phyloP scores from a whole-genome alignment of 2,888 invertebrate genomes.

The Eupithecia dodoneata region DNA sequence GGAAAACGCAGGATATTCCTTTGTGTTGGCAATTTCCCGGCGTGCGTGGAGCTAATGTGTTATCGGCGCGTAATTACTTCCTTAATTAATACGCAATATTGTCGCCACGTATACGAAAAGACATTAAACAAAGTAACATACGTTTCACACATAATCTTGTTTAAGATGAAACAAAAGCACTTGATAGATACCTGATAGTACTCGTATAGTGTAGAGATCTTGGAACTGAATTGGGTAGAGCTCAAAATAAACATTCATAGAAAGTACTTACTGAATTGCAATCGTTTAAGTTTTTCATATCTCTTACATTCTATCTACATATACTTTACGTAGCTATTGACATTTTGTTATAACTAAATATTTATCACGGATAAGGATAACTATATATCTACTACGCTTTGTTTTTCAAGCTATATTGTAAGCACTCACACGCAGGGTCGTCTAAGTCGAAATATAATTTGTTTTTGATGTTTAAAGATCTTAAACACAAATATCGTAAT shows the following conservation, averaged over 20 bases:
- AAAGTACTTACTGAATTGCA: not conserved
- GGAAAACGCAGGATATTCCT: conserved; percentile 84
- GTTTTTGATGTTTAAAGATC: conserved; percentile 1
- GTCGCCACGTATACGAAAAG: conserved; percentile 42
- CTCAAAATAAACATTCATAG: too few relatives aligned
- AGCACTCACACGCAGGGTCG: too few relatives aligned
- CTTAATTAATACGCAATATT: conserved; percentile 83
- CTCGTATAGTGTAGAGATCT: not conserved
- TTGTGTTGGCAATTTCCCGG: conserved; percentile 82
- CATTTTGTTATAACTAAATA: not conserved
- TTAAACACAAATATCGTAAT: conserved; percentile 11
- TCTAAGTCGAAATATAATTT: not conserved
- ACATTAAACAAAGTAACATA: not conserved
- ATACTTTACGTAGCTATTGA: not conserved
- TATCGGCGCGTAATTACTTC: conserved; percentile 83
- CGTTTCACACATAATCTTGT: not conserved
- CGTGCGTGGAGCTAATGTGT: conserved; percentile 80
- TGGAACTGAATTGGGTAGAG: not conserved
- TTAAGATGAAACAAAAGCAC: not conserved
- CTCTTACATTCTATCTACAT: not conserved
- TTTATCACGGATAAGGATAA: too few relatives aligned
- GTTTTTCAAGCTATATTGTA: too few relatives aligned
- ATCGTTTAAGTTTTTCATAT: not conserved
- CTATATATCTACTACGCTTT: too few relatives aligned
- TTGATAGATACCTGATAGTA: not conserved